A percentile compares a stretch with the other conserved stretches of the same genome.
These are phyloP conservation scores for Pararge aegeria DNA, from an alignment of 1,140 invertebrate species.

Conservation along the genomic window DNA sequence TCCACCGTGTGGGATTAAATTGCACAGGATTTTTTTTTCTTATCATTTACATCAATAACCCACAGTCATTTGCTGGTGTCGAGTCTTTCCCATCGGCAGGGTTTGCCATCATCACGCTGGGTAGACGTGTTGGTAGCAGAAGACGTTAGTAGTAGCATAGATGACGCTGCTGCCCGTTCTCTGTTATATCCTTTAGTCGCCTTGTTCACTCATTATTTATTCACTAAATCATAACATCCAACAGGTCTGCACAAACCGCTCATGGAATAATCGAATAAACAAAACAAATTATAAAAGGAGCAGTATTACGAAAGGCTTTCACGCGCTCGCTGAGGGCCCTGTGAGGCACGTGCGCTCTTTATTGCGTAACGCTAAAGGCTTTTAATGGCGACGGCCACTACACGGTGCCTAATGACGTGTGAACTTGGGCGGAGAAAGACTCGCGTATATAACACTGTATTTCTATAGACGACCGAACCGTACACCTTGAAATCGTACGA, in stretches of 20 bases:
- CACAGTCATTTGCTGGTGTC: too few relatives aligned
- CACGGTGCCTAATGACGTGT: conserved; percentile 15
- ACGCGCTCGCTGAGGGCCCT: background rate
- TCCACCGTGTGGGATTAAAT: too few relatives aligned
- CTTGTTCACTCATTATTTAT: background rate
- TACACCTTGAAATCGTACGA: too few relatives aligned
- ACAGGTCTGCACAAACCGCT: background rate
- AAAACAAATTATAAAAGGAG: background rate
- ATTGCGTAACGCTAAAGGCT: conserved; percentile 15
- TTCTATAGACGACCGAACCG: too few relatives aligned
- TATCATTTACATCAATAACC: too few relatives aligned
- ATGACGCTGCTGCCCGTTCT: too few relatives aligned
- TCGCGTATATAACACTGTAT: background rate
- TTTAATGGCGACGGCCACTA: conserved; percentile 14
- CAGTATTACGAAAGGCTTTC: background rate
- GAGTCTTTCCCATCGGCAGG: too few relatives aligned
- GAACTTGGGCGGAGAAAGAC: background rate
- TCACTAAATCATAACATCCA: background rate
- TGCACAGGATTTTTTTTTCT: too few relatives aligned
- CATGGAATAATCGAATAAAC: background rate
- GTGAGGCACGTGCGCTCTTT: conserved; percentile 9
- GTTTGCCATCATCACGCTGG: too few relatives aligned
- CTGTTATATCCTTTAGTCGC: too few relatives aligned
- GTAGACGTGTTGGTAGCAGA: too few relatives aligned
- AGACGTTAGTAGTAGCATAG: too few relatives aligned